A percentile compares a stretch with the other conserved stretches of the same genome.
phyloP scores from a whole-genome alignment of 2,113 vertebrate genomes.

The Gallinago paraguaiae region DNA sequence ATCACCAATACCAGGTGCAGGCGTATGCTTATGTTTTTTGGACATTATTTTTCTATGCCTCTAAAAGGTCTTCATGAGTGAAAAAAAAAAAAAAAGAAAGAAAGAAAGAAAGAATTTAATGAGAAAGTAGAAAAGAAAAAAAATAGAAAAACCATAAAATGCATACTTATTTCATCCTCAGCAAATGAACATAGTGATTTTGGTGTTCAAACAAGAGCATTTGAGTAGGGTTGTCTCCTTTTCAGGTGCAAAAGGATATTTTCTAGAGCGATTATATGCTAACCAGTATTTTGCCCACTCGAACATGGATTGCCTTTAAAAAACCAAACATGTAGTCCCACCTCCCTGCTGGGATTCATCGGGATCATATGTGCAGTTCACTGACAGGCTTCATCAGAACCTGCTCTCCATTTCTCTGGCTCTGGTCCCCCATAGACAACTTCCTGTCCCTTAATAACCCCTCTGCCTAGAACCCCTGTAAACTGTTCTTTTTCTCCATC shows the following conservation, averaged over 20 bases:
- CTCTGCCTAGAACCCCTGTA: background rate
- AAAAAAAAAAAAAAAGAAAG: background rate
- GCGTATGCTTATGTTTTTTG: background rate
- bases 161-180: background rate
- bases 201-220: background rate
- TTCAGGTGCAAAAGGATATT: background rate
- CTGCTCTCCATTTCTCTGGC: background rate
- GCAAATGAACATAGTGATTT: background rate
- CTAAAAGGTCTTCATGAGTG: background rate
- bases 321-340: background rate
- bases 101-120: too few species aligned
- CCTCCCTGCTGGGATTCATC: background rate
- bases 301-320: background rate
- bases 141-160: background rate
- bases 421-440: background rate
- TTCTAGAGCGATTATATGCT: background rate
- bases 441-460: background rate
- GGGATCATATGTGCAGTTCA: background rate
- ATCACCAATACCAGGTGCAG: conserved; percentile 93
- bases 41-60: background rate
- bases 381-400: background rate
- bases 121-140: fast-evolving
- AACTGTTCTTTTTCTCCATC: background rate
- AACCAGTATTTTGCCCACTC: background rate
- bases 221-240: background rate